Conservation (phyloP, 92 coral and sea anemone genomes). For the Porites cylindrica region DNA sequence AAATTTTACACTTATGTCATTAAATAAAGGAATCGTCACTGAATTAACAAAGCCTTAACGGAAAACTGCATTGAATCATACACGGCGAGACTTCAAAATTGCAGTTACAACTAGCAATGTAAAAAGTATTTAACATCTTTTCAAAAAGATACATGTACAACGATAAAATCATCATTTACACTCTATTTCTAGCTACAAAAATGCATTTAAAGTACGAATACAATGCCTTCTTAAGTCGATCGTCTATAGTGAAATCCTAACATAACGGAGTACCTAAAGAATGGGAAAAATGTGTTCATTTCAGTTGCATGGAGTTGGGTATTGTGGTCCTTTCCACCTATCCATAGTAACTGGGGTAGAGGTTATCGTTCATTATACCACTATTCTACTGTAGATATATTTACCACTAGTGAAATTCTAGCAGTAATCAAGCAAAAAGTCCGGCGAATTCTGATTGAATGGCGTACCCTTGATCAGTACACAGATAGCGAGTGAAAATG, state of each 20-base stretch:
- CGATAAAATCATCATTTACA: constrained; percentile 4
- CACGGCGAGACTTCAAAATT: background rate
- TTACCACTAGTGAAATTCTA: no score
- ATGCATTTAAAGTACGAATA: background rate
- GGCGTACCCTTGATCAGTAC: no score
- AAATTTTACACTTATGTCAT: background rate
- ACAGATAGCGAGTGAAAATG: no score
- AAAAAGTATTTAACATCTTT: constrained; percentile 2
- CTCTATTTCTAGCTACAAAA: background rate
- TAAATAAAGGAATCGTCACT: background rate
- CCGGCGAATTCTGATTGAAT: no score
- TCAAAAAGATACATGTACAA: background rate
- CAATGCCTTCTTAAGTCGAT: background rate
- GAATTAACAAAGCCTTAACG: background rate
- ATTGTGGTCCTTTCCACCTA: no score
- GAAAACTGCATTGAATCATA: background rate
- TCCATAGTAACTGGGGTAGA: no score
- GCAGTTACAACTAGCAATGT: constrained; percentile 5
- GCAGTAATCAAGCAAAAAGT: no score
- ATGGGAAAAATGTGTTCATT: no score
- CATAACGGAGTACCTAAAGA: no score
- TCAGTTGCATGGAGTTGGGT: no score
- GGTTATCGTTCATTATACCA: no score
- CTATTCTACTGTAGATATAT: no score
- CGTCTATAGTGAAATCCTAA: background rate